These are phyloP conservation scores for Melanotaenia trifasciata DNA, from an alignment of 2,797 vertebrate species.

Conservation along the genomic window DNA sequence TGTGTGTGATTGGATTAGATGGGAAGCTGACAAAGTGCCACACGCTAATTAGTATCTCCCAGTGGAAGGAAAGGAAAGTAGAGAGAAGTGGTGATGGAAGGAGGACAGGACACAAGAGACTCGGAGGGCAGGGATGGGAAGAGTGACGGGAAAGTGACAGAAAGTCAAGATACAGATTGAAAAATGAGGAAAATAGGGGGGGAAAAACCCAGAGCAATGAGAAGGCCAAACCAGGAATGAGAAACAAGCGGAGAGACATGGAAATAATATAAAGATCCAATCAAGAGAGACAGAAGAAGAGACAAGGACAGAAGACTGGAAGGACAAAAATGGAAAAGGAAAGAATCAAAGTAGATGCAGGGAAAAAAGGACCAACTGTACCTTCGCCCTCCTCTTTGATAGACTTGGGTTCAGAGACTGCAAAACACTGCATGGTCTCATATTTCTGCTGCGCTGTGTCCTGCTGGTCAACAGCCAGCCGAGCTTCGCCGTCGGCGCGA, in stretches of 20 bases:
- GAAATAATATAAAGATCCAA: not conserved
- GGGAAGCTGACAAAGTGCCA: constrained; percentile 71
- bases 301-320: accelerated
- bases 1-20: constrained; percentile 62
- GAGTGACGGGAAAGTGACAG: constrained; percentile 50
- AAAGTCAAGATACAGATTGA: constrained; percentile 34
- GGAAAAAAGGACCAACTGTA: constrained; percentile 52
- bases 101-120: constrained; percentile 73
- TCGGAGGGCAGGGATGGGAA: constrained; percentile 38
- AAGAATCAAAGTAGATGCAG: too few relatives aligned
- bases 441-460: constrained; percentile 92
- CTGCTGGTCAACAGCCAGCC: constrained; percentile 82
- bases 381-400: constrained; percentile 98
- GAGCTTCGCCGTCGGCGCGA: constrained; percentile 85
- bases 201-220: not conserved
- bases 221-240: not conserved
- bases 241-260: not conserved
- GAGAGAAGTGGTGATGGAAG: constrained; percentile 60
- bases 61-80: constrained; percentile 54
- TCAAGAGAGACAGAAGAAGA: not conserved
- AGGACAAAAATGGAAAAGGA: not conserved
- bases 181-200: not conserved
- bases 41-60: constrained; percentile 73
- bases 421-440: constrained; percentile 99
- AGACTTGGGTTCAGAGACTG: constrained; percentile 96